phyloP scores from a whole-genome alignment of 23 tunicate species.

The Botrylloides violaceus region DNA sequence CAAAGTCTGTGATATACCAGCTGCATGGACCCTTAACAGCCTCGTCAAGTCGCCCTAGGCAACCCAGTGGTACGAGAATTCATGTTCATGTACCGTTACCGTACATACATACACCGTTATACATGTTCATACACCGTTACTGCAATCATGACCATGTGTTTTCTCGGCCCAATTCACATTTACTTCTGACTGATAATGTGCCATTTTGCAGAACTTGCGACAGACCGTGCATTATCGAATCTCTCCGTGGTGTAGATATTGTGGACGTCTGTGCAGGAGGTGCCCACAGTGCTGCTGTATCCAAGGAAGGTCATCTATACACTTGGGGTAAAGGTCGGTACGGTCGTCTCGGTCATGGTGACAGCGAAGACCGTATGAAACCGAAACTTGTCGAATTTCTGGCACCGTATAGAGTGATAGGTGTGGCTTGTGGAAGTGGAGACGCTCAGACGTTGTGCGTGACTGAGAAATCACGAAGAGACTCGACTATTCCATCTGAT shows the following conservation, averaged over 20 bases:
- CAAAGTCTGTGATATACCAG: too few relatives aligned
- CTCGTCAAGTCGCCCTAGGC: too few relatives aligned
- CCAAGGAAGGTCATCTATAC: slow-evolving; percentile 30
- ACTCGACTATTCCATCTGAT: not conserved
- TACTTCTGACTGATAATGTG: too few relatives aligned
- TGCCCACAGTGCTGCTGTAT: slow-evolving; percentile 71
- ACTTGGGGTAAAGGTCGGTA: slow-evolving; percentile 95
- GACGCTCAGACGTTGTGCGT: slow-evolving; percentile 87
- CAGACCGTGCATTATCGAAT: slow-evolving; percentile 62
- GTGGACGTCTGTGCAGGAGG: slow-evolving; percentile 72
- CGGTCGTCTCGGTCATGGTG: slow-evolving; percentile 77
- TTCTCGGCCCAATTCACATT: too few relatives aligned
- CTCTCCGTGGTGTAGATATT: slow-evolving; percentile 33
- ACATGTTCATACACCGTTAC: too few relatives aligned
- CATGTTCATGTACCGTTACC: too few relatives aligned
- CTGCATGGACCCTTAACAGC: too few relatives aligned
- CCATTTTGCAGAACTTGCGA: slow-evolving; percentile 52
- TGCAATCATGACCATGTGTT: too few relatives aligned
- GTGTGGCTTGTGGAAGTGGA: slow-evolving; percentile 86
- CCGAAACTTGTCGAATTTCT: slow-evolving; percentile 78
- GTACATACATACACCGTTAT: too few relatives aligned
- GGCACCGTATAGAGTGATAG: slow-evolving; percentile 29
- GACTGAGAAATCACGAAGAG: slow-evolving; percentile 17
- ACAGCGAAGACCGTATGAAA: slow-evolving; percentile 56
- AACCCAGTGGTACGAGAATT: too few relatives aligned